phyloP scores from a whole-genome alignment of 2,888 invertebrate genomes.

The Morpho achilles region DNA sequence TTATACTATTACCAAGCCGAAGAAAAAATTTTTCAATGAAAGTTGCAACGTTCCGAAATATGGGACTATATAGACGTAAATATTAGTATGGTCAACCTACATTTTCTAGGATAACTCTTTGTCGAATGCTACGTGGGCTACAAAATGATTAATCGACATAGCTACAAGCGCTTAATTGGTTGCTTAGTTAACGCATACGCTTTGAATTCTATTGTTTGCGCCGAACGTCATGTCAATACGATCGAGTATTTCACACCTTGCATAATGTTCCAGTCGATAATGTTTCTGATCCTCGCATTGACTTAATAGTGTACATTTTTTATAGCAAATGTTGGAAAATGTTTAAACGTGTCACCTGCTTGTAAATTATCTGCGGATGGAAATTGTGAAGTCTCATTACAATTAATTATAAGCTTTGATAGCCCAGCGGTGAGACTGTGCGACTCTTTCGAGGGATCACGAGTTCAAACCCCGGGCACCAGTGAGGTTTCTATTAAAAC shows the following conservation, averaged over 20 bases:
- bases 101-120: conserved; percentile 49
- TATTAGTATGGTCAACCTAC: conserved; percentile 36
- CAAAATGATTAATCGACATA: conserved; percentile 64
- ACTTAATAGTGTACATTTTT: background rate
- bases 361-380: background rate
- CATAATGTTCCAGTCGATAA: conserved; percentile 1
- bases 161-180: conserved; percentile 63
- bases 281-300: too few species aligned
- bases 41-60: too few species aligned
- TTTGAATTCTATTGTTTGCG: conserved; percentile 27
- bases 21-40: too few species aligned
- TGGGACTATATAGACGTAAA: too few species aligned
- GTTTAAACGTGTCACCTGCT: conserved; percentile 5
- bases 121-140: conserved; percentile 63
- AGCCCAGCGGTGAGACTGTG: too few species aligned
- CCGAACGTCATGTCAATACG: conserved; percentile 20
- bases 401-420: too few species aligned
- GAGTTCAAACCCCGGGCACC: too few species aligned
- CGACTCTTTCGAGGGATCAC: too few species aligned
- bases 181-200: conserved; percentile 47
- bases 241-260: conserved; percentile 19
- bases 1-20: too few species aligned
- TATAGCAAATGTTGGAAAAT: background rate
- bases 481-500: too few species aligned
- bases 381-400: too few species aligned